A percentile compares a stretch with the other conserved stretches of the same genome.
These are phyloP conservation scores for Sciurus niger DNA, from an alignment of 2,113 vertebrate genomes.

Conservation along the genomic window DNA sequence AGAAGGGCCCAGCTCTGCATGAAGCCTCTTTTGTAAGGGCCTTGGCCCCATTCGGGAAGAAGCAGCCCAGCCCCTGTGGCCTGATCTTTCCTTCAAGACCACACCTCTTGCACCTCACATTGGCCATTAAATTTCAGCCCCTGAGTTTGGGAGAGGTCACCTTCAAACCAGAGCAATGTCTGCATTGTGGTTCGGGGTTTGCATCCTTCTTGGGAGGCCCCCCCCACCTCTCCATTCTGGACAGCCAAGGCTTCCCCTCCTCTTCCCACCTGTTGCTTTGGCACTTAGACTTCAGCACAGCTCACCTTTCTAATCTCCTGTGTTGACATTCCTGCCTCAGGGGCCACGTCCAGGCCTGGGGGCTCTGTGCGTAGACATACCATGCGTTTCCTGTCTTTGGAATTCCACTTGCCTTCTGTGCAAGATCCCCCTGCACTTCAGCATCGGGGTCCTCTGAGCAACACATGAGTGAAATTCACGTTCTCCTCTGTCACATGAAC, in stretches of 20 bases:
- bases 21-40: not conserved
- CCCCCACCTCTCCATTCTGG: too few relatives aligned
- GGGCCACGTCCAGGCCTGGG: rapidly evolving
- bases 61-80: not conserved
- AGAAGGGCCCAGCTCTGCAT: rapidly evolving
- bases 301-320: not conserved
- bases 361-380: too few relatives aligned
- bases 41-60: not conserved
- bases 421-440: not conserved
- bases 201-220: not conserved
- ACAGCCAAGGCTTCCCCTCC: not conserved
- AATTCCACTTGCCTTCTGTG: not conserved
- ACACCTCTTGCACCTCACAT: rapidly evolving
- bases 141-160: not conserved
- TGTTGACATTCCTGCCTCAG: too few relatives aligned
- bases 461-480: rapidly evolving
- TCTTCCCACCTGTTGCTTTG: not conserved
- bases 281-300: not conserved
- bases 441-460: too few relatives aligned
- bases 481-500: not conserved
- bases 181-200: not conserved
- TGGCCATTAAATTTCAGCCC: not conserved
- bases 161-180: too few relatives aligned
- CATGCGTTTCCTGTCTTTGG: not conserved
- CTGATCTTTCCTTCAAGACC: rapidly evolving